Evolutionary conservation across 2,888 invertebrate genomes (phyloP), one percentile per base, ranked within the genome.

Genomic region (Kryphioiulus occultus): DNA sequence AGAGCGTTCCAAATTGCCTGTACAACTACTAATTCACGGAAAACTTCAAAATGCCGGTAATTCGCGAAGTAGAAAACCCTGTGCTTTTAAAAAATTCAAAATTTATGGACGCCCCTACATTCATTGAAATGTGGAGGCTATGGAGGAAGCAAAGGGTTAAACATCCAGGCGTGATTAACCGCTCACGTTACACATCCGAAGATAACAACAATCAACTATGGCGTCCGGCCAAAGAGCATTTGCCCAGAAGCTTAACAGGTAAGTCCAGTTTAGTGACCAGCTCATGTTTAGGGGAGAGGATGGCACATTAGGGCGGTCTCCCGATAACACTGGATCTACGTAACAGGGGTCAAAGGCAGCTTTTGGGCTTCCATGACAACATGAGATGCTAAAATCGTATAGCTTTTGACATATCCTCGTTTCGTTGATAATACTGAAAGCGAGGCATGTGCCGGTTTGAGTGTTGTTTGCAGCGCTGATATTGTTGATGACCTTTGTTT

Each of bases 171-270:
- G 35, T 39, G 44, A 85, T 39, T 26, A 85, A 85, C 12, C 44
- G 85, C 85, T 42, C 85, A 85, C n/a, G 10, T 12, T n/a, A 39
- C 22, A 78, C 22, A 78, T 78, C 78, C 26, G 30, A 78, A 26
- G 78, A 78, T 78, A 78, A 78, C 78, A 78, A 85, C 85, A 85
- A 47, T 85, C 42, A 85, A 44, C 22, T 85, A 88, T 87, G 85
- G 88, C 89, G 88, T 82, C 88, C 30, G 89, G 90, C 10, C 89
- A 90, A 91, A 93, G 95, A 91, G 94, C 95, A 90, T 95, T 95
- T 92, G 95, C 95, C 89, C 95, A 95, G 91, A 95, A 95, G 92
- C 91, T 95, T 90, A 95, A 94, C 89, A 95, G 95, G 94, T 94
- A 92, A 90, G 90, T 89, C 39, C 78, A 26, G 78, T 78, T 78